phyloP scores from a whole-genome alignment of 2,888 invertebrate species.

The Hirudinaria manillensis region DNA sequence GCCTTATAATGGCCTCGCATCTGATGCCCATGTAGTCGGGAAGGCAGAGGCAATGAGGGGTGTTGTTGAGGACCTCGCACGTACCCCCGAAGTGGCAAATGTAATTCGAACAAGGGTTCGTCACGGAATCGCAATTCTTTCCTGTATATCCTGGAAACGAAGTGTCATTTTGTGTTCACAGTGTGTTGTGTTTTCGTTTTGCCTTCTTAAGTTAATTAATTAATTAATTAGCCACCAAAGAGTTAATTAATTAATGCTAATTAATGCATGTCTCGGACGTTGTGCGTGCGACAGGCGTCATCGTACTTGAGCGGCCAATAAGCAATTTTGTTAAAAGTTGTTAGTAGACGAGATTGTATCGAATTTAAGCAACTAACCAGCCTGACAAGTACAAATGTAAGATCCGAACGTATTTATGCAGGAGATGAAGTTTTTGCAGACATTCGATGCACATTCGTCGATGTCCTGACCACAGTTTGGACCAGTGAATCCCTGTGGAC shows the following conservation, averaged over 20 bases:
- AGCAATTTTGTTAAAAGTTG: too few species aligned
- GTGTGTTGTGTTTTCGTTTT: not conserved
- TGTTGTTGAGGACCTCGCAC: conserved; percentile 37
- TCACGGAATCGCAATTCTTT: conserved; percentile 14
- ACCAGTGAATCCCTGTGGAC: conserved; percentile 39
- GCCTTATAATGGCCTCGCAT: conserved; percentile 43
- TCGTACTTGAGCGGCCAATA: not conserved
- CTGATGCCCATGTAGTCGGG: conserved; percentile 42
- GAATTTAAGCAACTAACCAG: conserved; percentile 32
- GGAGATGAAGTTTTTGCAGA: conserved; percentile 38
- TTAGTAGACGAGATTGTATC: too few species aligned
- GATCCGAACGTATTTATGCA: conserved; percentile 41
- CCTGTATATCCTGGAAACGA: conserved; percentile 18
- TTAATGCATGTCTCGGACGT: not conserved
- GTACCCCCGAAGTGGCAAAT: conserved; percentile 42
- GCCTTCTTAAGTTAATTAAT: not conserved
- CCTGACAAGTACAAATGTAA: conserved; percentile 40
- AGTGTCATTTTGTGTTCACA: not conserved
- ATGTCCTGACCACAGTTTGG: conserved; percentile 64
- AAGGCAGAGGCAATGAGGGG: conserved; percentile 41
- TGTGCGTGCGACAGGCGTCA: not conserved
- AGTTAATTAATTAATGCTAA: too few species aligned
- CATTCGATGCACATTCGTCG: conserved; percentile 41
- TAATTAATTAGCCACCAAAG: too few species aligned
- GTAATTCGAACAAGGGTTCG: conserved; percentile 39